Evolutionary conservation across 2,113 vertebrate genomes (phyloP), one percentile per base, ranked within the genome.

Genomic region (Parus major): DNA sequence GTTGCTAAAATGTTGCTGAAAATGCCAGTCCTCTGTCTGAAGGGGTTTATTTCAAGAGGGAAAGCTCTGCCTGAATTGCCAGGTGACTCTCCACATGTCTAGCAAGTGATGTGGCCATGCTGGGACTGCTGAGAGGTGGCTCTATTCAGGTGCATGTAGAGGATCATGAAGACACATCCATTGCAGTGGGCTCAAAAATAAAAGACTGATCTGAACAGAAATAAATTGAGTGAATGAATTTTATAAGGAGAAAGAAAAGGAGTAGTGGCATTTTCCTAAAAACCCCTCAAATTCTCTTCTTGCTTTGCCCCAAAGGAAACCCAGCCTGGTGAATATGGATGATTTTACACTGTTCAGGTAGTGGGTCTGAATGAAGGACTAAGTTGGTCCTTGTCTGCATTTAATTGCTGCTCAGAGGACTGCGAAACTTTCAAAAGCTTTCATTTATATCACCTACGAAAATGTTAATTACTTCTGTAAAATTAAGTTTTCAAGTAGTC

Each of bases 391-490:
- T 64, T 64, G 20, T 65, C 56, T 88, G 61, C 19, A 9, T 82
- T 78, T 75, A 55, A 86, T 46, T 49, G 39, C 79, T 72, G 5
- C 52, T 90, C 29, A 20, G 9, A 88, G 66, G 36, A 39, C 41
- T 59, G 8, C 13, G 28, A 25, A 33, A 12, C 57, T 77, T 91
- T 60, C 41, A 33, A 60, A 78, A 72, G 78, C 84, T 93, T 89
- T 83, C 24, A n/a, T 71, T 93, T 70, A 31, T 18, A 46, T 79
- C 49, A 80, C 71, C 35, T 83, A 69, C 0, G 0, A 31, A 95
- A 94, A 71, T 29, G 22, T 55, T 77, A 77, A 94, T 94, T 94
- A 39, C 9, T 88, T 85, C 44, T 70, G 49, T 81, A 81, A 80
- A 93, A 88, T 65, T 35, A 59, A 52, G 18, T 64, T 83, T 83